Percentiles rank a stretch among this genome's conserved stretches.
phyloP scores from a whole-genome alignment of 1,140 invertebrate genomes.

The Drosophila teissieri region DNA sequence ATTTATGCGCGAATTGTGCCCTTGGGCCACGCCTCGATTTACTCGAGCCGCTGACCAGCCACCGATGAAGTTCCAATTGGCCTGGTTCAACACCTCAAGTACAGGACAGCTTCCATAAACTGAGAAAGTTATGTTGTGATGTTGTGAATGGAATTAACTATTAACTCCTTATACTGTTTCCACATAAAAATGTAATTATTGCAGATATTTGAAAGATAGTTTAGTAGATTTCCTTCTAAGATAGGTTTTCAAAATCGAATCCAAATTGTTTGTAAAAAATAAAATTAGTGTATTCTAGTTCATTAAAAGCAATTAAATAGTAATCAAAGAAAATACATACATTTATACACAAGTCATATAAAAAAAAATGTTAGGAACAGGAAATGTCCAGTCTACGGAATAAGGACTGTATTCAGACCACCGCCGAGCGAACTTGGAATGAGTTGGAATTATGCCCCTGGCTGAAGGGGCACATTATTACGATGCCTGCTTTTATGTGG shows the following conservation, averaged over 20 bases:
- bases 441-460: slow-evolving; percentile 41
- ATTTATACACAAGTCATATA: too few relatives aligned
- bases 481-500: slow-evolving; percentile 47
- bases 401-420: slow-evolving; percentile 26
- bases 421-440: slow-evolving; percentile 2
- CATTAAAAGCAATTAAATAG: too few relatives aligned
- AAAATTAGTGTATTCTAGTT: too few relatives aligned
- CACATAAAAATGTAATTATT: too few relatives aligned
- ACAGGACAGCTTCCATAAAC: background rate
- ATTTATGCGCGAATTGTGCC: slow-evolving; percentile 45
- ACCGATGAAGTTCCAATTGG: slow-evolving; percentile 7
- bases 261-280: too few relatives aligned
- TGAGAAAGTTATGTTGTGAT: too few relatives aligned
- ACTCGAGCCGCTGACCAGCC: slow-evolving; percentile 35
- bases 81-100: background rate
- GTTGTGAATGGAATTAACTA: too few relatives aligned
- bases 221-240: background rate
- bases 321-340: too few relatives aligned
- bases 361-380: too few relatives aligned
- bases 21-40: slow-evolving; percentile 26
- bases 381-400: background rate
- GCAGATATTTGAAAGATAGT: too few relatives aligned
- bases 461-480: slow-evolving; percentile 32
- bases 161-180: too few relatives aligned
- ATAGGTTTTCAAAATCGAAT: background rate